Evolutionary conservation across 1,140 invertebrate species (phyloP).

Genomic region (Tetraneura akinire): DNA sequence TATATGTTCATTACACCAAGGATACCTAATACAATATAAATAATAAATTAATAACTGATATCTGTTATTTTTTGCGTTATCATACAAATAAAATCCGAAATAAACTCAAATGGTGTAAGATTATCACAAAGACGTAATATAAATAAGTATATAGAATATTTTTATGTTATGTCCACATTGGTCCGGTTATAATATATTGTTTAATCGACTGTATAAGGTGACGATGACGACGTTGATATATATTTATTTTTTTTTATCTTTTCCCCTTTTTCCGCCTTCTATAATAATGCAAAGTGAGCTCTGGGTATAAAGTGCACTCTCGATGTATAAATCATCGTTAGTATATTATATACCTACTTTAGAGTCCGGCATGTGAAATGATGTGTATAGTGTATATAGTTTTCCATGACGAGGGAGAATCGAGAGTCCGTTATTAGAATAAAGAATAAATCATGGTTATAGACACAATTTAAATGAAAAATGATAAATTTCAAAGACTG

Average conservation of each 20-base stretch:
- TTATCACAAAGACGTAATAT: not conserved
- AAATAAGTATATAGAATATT: not conserved
- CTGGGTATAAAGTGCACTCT: not conserved
- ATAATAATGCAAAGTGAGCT: slow-evolving; percentile 27
- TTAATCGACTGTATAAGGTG: slow-evolving; percentile 38
- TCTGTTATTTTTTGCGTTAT: too few relatives aligned
- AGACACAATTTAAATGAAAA: not conserved
- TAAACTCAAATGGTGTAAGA: not conserved
- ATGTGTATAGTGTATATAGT: slow-evolving; percentile 20
- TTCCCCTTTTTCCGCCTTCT: not conserved
- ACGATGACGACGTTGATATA: slow-evolving; percentile 33
- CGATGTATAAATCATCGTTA: slow-evolving; percentile 44
- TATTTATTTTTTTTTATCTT: slow-evolving; percentile 35
- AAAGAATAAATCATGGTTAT: slow-evolving; percentile 25
- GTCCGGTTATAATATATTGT: slow-evolving; percentile 34
- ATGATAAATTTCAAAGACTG: too few relatives aligned
- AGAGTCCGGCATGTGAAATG: slow-evolving; percentile 30
- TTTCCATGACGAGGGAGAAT: not conserved
- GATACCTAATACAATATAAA: too few relatives aligned
- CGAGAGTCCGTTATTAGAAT: slow-evolving; percentile 1
- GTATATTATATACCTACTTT: too few relatives aligned
- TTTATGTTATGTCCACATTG: slow-evolving; percentile 14
- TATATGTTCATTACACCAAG: too few relatives aligned
- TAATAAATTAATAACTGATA: too few relatives aligned
- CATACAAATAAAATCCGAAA: too few relatives aligned